phyloP scores from a whole-genome alignment of 2,888 invertebrate genomes.

The Cantharis rufa region DNA sequence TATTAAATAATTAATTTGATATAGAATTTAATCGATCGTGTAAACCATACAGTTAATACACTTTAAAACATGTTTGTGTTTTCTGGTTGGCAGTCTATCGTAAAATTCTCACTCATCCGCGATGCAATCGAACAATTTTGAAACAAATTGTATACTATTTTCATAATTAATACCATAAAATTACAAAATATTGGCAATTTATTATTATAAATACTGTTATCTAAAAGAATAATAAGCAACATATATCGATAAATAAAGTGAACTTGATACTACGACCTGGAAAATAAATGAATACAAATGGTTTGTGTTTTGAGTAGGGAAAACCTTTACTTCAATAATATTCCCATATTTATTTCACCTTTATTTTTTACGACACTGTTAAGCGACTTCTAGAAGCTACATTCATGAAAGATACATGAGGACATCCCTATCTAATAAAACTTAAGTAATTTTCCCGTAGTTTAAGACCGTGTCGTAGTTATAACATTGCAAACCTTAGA shows the following conservation, averaged over 20 bases:
- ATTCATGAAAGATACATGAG: constrained; percentile 45
- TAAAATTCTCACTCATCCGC: neutral
- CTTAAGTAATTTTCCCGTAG: constrained; percentile 40
- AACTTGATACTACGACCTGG: constrained; percentile 30
- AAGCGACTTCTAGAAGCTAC: constrained; percentile 40
- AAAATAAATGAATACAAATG: constrained; percentile 42
- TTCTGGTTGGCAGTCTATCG: neutral
- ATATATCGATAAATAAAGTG: constrained; percentile 37
- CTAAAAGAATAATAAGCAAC: constrained; percentile 33
- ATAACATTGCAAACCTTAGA: neutral
- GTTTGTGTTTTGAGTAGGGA: constrained; percentile 35
- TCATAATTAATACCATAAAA: neutral
- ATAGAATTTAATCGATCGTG: neutral
- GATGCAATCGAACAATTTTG: neutral
- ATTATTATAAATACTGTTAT: neutral
- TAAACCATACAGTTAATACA: neutral
- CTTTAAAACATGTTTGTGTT: neutral
- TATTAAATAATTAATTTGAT: neutral
- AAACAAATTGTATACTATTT: neutral
- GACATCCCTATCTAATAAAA: constrained; percentile 42
- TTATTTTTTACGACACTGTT: constrained; percentile 45
- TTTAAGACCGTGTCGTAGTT: constrained; percentile 17
- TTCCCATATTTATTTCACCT: constrained; percentile 45
- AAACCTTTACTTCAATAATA: constrained; percentile 39
- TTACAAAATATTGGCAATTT: neutral